Conservation (phyloP, 1,140 invertebrate genomes). For the Drosophila equinoxialis region DNA sequence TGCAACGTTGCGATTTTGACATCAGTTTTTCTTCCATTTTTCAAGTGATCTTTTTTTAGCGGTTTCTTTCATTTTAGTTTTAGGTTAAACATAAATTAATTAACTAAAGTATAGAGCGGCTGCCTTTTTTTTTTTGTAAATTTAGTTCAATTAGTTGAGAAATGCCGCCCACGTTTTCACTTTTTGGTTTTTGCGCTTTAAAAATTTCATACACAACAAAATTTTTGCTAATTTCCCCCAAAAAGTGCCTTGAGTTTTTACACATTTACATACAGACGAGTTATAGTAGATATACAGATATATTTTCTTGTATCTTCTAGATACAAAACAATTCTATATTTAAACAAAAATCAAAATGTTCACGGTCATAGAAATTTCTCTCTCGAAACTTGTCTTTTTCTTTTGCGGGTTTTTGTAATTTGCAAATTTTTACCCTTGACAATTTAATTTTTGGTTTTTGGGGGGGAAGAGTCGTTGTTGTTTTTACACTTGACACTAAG, state of each 20-base stretch:
- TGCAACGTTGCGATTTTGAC: conserved; percentile 73
- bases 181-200: conserved; percentile 6
- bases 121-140: conserved; percentile 5
- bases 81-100: conserved; percentile 19
- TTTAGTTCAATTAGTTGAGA: conserved; percentile 46
- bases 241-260: conserved; percentile 7
- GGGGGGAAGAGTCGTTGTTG: not conserved
- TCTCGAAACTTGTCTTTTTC: conserved; percentile 39
- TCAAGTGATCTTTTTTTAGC: conserved; percentile 10
- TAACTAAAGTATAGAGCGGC: conserved; percentile 44
- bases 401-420: conserved; percentile 27
- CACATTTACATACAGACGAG: not conserved
- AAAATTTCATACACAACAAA: conserved; percentile 1
- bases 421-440: conserved; percentile 27
- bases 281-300: not conserved
- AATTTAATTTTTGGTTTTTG: conserved; percentile 37
- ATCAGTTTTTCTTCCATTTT: conserved; percentile 22
- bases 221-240: conserved; percentile 1
- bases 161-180: conserved; percentile 48
- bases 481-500: conserved; percentile 8
- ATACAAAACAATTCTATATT: conserved; percentile 7
- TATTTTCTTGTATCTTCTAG: conserved; percentile 8
- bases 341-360: conserved; percentile 6
- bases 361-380: conserved; percentile 31
- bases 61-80: not conserved